Percentiles rank a stretch among this genome's conserved stretches.
Evolutionary conservation across 1,140 invertebrate genomes (phyloP).

Genomic region (Hycleus cichorii): DNA sequence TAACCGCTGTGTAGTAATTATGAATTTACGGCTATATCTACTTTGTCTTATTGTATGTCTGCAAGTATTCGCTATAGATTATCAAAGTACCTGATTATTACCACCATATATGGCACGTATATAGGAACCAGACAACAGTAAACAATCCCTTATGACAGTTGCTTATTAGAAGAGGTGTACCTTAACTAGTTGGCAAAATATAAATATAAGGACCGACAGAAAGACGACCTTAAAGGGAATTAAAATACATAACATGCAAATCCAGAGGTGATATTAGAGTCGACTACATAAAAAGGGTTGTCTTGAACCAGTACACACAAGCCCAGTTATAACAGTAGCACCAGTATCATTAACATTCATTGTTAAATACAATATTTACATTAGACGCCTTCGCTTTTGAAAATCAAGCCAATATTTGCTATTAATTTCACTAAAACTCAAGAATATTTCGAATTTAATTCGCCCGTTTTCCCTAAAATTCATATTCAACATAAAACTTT

Average conservation of each 20-base stretch:
- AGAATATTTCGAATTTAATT: slow-evolving; percentile 21
- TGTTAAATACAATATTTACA: slow-evolving; percentile 32
- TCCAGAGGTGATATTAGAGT: slow-evolving; percentile 26
- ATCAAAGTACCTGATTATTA: not conserved
- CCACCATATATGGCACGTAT: slow-evolving; percentile 7
- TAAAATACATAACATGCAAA: slow-evolving; percentile 30
- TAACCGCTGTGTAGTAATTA: too few species aligned
- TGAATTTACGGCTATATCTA: too few species aligned
- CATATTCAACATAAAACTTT: too few species aligned
- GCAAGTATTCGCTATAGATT: not conserved
- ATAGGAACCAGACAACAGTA: not conserved
- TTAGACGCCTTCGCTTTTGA: slow-evolving; percentile 26
- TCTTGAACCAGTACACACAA: slow-evolving; percentile 13
- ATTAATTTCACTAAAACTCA: slow-evolving; percentile 28
- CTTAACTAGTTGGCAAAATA: slow-evolving; percentile 1
- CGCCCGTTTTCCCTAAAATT: not conserved
- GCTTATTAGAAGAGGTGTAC: not conserved
- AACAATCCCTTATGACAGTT: slow-evolving; percentile 3
- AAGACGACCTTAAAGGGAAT: slow-evolving; percentile 13
- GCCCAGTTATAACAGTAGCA: not conserved
- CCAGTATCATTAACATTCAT: slow-evolving; percentile 29
- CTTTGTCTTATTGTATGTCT: too few species aligned
- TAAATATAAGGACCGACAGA: slow-evolving; percentile 4
- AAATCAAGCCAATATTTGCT: slow-evolving; percentile 29
- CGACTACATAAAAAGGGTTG: slow-evolving; percentile 28